phyloP scores from a whole-genome alignment of 1,140 invertebrate species.

The Galleria mellonella region DNA sequence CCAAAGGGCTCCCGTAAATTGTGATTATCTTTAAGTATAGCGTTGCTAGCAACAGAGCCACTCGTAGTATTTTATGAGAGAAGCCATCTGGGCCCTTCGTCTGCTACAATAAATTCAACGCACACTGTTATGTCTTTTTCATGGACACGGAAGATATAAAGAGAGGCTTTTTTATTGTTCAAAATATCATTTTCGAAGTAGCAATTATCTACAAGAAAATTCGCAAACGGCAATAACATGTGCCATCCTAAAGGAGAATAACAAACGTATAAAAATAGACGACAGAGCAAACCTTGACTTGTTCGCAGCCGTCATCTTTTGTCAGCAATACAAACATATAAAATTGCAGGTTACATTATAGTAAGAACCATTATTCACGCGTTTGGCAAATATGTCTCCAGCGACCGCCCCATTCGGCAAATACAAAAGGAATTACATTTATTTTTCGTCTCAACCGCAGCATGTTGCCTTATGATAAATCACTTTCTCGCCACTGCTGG shows the following conservation, averaged over 20 bases:
- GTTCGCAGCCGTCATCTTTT: slow-evolving; percentile 13
- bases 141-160: slow-evolving; percentile 41
- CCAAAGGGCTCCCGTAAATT: slow-evolving; percentile 46
- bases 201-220: neutral
- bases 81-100: slow-evolving; percentile 61
- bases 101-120: slow-evolving; percentile 60
- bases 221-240: neutral
- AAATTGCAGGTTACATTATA: slow-evolving; percentile 29
- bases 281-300: neutral
- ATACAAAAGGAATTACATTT: slow-evolving; percentile 68
- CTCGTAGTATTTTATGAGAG: slow-evolving; percentile 65
- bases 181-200: slow-evolving; percentile 24
- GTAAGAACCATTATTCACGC: slow-evolving; percentile 50
- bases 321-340: slow-evolving; percentile 22
- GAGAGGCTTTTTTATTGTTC: slow-evolving; percentile 44
- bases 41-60: slow-evolving; percentile 50
- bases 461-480: slow-evolving; percentile 67
- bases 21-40: slow-evolving; percentile 49
- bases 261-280: neutral
- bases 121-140: slow-evolving; percentile 60
- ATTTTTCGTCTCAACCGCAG: slow-evolving; percentile 65
- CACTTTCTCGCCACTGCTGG: slow-evolving; percentile 47
- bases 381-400: slow-evolving; percentile 54
- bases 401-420: slow-evolving; percentile 40
- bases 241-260: neutral